Conservation (phyloP, 2,888 invertebrate genomes). For the Thymelicus acteon region DNA sequence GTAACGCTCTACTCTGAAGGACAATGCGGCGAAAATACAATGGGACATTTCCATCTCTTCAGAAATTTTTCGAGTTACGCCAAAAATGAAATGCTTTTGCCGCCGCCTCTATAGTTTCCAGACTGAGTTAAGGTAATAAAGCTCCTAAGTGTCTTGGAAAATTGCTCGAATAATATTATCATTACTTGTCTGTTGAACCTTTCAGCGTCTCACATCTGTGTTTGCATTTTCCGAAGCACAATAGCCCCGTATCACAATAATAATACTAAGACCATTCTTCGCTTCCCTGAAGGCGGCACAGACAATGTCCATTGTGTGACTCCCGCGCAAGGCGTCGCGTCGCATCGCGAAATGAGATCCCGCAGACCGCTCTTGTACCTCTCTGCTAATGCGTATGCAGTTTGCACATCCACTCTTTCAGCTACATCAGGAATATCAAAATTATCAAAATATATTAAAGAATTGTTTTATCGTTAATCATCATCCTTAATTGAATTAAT, state of each 20-base stretch:
- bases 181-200: not conserved
- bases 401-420: not conserved
- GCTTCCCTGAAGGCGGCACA: slow-evolving; percentile 58
- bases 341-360: slow-evolving; percentile 67
- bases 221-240: slow-evolving; percentile 58
- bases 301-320: slow-evolving; percentile 77
- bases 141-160: not conserved
- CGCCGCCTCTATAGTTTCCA: slow-evolving; percentile 36
- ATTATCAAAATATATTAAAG: not conserved
- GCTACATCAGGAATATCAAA: not conserved
- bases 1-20: slow-evolving; percentile 57
- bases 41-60: slow-evolving; percentile 55
- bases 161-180: not conserved
- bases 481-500: too few relatives aligned
- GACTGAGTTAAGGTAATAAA: not conserved
- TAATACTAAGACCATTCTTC: slow-evolving; percentile 63
- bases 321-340: slow-evolving; percentile 57
- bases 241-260: slow-evolving; percentile 64
- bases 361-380: slow-evolving; percentile 35
- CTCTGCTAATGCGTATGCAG: not conserved
- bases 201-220: slow-evolving; percentile 49
- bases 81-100: slow-evolving; percentile 43
- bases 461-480: not conserved
- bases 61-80: slow-evolving; percentile 42
- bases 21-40: slow-evolving; percentile 61